phyloP scores from a whole-genome alignment of 1,140 invertebrate genomes.

The Drosophila truncata region DNA sequence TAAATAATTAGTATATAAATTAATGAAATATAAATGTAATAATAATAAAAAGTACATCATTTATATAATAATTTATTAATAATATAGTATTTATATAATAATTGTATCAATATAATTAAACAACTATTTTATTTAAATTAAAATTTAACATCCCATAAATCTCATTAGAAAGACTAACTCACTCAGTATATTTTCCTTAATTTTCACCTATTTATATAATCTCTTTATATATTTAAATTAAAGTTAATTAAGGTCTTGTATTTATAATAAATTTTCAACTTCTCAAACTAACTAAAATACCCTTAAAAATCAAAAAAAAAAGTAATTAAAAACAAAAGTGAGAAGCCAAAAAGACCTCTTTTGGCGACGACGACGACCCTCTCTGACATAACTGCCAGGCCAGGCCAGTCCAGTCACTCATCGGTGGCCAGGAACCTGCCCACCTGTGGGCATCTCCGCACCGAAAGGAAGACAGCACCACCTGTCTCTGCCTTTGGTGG shows the following conservation, averaged over 20 bases:
- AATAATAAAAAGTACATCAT: too few relatives aligned
- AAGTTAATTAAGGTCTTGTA: background rate
- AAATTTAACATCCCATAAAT: background rate
- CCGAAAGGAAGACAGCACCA: background rate
- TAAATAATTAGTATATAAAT: too few relatives aligned
- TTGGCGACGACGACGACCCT: conserved; percentile 4
- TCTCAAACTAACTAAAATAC: background rate
- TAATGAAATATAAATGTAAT: too few relatives aligned
- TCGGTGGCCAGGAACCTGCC: conserved; percentile 62
- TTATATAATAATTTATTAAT: too few relatives aligned
- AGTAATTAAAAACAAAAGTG: conserved; percentile 12
- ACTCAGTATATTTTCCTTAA: too few relatives aligned
- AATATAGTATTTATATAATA: too few relatives aligned
- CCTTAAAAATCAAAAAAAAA: background rate
- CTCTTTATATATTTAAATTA: background rate
- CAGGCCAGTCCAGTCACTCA: conserved; percentile 70
- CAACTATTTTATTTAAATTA: background rate
- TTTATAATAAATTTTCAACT: background rate
- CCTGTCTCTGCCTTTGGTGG: too few relatives aligned
- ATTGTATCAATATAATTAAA: too few relatives aligned
- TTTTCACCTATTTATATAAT: background rate
- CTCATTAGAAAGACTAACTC: too few relatives aligned
- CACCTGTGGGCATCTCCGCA: conserved; percentile 54
- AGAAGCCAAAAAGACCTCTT: conserved; percentile 19
- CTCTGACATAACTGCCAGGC: conserved; percentile 74